Conservation (phyloP, 2,797 vertebrate genomes). For the Odontamblyopus rebecca region DNA sequence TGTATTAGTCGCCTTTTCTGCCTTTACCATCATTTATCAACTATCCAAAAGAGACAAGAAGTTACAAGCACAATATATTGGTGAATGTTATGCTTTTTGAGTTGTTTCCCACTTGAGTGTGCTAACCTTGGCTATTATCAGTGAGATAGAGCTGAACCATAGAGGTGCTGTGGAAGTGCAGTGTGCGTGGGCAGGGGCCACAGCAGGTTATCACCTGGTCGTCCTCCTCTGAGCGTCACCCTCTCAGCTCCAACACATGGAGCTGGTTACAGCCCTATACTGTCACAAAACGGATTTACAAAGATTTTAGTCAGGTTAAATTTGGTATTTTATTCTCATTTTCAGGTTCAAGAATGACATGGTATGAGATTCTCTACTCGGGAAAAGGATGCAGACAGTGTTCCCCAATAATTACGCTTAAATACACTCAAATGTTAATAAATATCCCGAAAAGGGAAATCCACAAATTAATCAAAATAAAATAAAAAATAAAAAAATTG, state of each 20-base stretch:
- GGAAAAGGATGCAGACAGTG: too few species aligned
- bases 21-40: neutral
- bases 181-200: constrained; percentile 47
- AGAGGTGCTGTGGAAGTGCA: constrained; percentile 25
- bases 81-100: neutral
- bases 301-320: too few species aligned
- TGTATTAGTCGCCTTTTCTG: neutral
- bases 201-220: constrained; percentile 57
- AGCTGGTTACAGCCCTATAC: constrained; percentile 19
- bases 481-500: too few species aligned
- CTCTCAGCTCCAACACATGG: constrained; percentile 22
- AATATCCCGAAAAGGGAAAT: too few species aligned
- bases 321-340: too few species aligned
- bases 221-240: constrained; percentile 36
- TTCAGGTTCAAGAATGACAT: too few species aligned
- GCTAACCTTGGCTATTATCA: constrained; percentile 52
- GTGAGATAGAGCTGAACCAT: constrained; percentile 17
- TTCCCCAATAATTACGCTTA: too few species aligned
- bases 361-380: too few species aligned
- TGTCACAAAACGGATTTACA: constrained; percentile 3
- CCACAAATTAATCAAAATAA: too few species aligned
- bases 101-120: constrained; percentile 5
- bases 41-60: neutral
- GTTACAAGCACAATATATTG: neutral
- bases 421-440: too few species aligned